A percentile compares a stretch with the other conserved stretches of the same genome.
phyloP scores from a whole-genome alignment of 1,140 invertebrate species.

The Bombus difficillimus region DNA sequence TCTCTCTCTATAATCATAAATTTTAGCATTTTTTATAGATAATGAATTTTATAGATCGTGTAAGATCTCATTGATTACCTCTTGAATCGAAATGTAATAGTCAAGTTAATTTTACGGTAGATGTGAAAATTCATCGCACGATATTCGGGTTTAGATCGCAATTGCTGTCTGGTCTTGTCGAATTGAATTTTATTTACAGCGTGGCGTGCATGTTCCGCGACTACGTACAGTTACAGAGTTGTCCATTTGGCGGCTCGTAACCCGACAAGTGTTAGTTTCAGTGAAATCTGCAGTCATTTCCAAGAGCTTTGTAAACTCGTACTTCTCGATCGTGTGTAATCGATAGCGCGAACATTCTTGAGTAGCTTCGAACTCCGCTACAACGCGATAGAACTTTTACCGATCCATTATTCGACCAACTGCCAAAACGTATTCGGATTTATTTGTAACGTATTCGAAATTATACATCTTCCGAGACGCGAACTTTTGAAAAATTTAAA shows the following conservation, averaged over 20 bases:
- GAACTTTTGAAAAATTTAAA: too few relatives aligned
- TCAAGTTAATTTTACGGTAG: background rate
- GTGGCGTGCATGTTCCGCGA: background rate
- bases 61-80: too few relatives aligned
- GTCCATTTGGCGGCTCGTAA: background rate
- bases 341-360: background rate
- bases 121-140: background rate
- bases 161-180: background rate
- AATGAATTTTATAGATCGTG: too few relatives aligned
- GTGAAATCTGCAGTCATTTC: background rate
- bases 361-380: background rate
- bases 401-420: background rate
- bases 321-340: background rate
- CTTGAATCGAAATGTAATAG: too few relatives aligned
- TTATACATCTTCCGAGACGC: background rate
- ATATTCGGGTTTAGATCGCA: rapidly evolving
- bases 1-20: too few relatives aligned
- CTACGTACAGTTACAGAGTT: background rate
- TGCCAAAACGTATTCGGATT: background rate
- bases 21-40: too few relatives aligned
- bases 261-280: background rate
- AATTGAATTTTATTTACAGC: background rate
- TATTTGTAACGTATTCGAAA: background rate
- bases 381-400: too few relatives aligned
- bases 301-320: constrained; percentile 13